Percentiles rank a stretch among this genome's conserved stretches.
These are phyloP conservation scores for Progne subis DNA, from an alignment of 2,113 vertebrate genomes.

Conservation along the genomic window DNA sequence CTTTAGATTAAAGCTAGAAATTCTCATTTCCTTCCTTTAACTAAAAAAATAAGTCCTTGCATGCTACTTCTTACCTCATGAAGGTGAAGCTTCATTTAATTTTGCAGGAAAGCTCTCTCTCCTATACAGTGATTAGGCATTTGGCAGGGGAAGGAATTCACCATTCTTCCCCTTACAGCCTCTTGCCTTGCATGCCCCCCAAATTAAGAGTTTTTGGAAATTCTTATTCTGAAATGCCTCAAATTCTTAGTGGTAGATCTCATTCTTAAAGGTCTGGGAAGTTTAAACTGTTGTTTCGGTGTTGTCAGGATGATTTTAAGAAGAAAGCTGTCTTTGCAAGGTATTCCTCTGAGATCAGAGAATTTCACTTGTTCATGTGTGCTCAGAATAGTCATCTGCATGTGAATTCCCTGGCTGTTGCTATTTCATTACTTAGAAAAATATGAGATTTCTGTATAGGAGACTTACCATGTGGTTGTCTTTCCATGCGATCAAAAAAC, in stretches of 20 bases:
- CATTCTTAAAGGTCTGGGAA: background rate
- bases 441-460: background rate
- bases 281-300: background rate
- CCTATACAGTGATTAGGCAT: background rate
- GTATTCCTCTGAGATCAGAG: background rate
- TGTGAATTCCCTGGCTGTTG: background rate
- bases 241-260: background rate
- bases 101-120: background rate
- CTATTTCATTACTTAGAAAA: background rate
- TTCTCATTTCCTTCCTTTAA: background rate
- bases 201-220: background rate
- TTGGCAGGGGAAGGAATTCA: background rate
- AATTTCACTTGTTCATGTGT: background rate
- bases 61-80: background rate
- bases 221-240: background rate
- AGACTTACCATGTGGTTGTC: background rate
- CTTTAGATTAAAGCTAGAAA: background rate
- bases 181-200: background rate
- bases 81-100: background rate
- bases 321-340: background rate
- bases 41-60: background rate
- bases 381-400: background rate
- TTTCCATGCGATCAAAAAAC: background rate
- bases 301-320: background rate
- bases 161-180: background rate